Conservation (phyloP, 2,797 vertebrate genomes). For the Sebastes oblongus region DNA sequence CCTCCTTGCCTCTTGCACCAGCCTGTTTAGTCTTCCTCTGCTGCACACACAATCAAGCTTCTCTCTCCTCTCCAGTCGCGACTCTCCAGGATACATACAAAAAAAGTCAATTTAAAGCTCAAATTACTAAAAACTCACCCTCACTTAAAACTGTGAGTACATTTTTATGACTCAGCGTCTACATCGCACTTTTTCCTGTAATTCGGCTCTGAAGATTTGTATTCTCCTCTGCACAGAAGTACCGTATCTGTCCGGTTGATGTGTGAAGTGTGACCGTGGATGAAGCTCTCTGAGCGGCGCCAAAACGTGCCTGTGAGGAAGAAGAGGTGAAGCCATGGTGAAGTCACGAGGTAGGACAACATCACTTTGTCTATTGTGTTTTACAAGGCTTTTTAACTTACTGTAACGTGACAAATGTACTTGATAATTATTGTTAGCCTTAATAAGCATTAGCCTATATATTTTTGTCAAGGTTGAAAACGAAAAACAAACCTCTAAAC, state of each 20-base stretch:
- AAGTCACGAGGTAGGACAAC: neutral
- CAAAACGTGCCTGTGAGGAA: slow-evolving; percentile 1
- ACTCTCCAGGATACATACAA: no score
- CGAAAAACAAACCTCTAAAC: neutral
- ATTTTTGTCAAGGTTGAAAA: neutral
- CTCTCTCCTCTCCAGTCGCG: neutral
- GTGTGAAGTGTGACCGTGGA: neutral
- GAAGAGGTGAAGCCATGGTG: slow-evolving; percentile 21
- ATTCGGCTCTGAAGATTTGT: neutral
- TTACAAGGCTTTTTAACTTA: neutral
- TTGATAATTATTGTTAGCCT: neutral
- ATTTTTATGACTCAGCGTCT: neutral
- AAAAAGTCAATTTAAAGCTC: neutral
- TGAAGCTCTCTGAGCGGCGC: neutral
- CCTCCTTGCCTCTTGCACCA: slow-evolving; percentile 29
- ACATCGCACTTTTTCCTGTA: rapidly evolving
- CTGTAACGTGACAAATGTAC: neutral
- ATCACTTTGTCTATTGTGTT: neutral
- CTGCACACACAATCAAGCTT: neutral
- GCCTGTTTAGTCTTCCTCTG: neutral
- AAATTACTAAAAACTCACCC: neutral
- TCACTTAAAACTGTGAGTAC: neutral
- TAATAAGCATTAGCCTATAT: neutral
- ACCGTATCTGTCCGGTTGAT: neutral
- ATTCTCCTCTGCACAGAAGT: neutral